These are phyloP conservation scores for Cataglyphis hispanica DNA, from an alignment of 1,140 invertebrate species.

Conservation along the genomic window DNA sequence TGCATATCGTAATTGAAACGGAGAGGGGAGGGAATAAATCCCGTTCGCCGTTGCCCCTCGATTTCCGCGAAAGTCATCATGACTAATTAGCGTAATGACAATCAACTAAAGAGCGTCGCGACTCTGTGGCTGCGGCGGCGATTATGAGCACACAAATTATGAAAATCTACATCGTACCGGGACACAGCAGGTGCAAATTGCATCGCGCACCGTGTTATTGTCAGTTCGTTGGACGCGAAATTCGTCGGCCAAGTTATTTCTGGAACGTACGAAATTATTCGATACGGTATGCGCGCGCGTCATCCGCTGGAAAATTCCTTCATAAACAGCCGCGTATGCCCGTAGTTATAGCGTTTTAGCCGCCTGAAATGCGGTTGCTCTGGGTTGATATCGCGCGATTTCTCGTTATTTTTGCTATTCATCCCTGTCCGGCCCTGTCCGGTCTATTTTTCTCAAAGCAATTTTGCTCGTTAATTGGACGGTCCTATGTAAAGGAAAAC, in stretches of 20 bases:
- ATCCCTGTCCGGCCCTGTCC: background rate
- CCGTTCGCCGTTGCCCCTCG: slow-evolving; percentile 17
- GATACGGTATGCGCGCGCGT: slow-evolving; percentile 23
- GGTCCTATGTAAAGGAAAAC: slow-evolving; percentile 36
- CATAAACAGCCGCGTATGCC: slow-evolving; percentile 34
- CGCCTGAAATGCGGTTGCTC: background rate
- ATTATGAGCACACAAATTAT: slow-evolving; percentile 48
- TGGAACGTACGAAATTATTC: slow-evolving; percentile 44
- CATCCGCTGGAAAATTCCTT: slow-evolving; percentile 38
- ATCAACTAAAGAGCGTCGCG: slow-evolving; percentile 37
- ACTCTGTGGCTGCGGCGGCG: background rate
- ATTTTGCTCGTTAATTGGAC: slow-evolving; percentile 56
- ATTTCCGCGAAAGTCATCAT: slow-evolving; percentile 67
- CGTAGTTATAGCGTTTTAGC: slow-evolving; percentile 18
- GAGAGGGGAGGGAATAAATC: background rate
- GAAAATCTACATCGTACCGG: slow-evolving; percentile 49
- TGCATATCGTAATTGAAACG: background rate
- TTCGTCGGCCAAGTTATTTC: background rate
- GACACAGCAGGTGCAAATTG: slow-evolving; percentile 49
- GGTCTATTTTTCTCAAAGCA: slow-evolving; percentile 54
- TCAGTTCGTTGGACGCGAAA: slow-evolving; percentile 36
- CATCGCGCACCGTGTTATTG: slow-evolving; percentile 41
- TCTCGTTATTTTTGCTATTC: slow-evolving; percentile 39
- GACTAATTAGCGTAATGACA: slow-evolving; percentile 75
- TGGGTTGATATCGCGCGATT: slow-evolving; percentile 32